These are phyloP conservation scores for Anoplolepis gracilipes DNA, from an alignment of 1,140 invertebrate species.

Conservation along the genomic window DNA sequence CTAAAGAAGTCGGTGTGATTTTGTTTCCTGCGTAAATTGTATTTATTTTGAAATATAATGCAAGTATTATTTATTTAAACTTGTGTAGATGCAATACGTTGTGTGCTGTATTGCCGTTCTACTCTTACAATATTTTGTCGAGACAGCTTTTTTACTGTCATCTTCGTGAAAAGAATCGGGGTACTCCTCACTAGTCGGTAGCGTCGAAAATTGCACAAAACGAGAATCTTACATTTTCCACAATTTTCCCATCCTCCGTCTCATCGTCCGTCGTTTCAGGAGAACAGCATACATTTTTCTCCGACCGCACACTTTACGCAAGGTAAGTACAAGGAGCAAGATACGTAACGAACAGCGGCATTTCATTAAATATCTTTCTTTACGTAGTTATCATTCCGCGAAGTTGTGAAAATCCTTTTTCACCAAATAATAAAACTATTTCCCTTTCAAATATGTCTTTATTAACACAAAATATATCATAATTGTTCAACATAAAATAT, in stretches of 20 bases:
- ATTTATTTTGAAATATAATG: background rate
- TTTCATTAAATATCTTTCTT: constrained; percentile 57
- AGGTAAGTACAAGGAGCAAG: constrained; percentile 4
- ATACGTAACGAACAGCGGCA: constrained; percentile 34
- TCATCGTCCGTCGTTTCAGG: constrained; percentile 2
- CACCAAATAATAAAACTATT: constrained; percentile 14
- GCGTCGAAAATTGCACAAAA: constrained; percentile 51
- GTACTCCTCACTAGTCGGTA: constrained; percentile 19
- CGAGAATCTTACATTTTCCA: constrained; percentile 42
- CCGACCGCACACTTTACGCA: constrained; percentile 17
- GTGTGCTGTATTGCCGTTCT: background rate
- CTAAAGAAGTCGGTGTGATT: background rate
- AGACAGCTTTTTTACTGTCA: constrained; percentile 52
- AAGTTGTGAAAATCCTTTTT: constrained; percentile 11
- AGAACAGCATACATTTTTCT: constrained; percentile 56
- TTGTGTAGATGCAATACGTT: background rate
- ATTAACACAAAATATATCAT: background rate
- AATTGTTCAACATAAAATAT: background rate
- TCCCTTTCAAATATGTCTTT: constrained; percentile 2
- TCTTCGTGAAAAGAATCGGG: constrained; percentile 44
- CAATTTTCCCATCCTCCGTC: constrained; percentile 1
- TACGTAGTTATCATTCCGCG: constrained; percentile 17
- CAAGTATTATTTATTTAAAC: constrained; percentile 36
- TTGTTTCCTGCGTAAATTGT: background rate
- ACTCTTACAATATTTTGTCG: constrained; percentile 13